Evolutionary conservation across 1,140 invertebrate genomes (phyloP), one percentile per base, ranked within the genome.

Genomic region (Cotesia typhae): DNA sequence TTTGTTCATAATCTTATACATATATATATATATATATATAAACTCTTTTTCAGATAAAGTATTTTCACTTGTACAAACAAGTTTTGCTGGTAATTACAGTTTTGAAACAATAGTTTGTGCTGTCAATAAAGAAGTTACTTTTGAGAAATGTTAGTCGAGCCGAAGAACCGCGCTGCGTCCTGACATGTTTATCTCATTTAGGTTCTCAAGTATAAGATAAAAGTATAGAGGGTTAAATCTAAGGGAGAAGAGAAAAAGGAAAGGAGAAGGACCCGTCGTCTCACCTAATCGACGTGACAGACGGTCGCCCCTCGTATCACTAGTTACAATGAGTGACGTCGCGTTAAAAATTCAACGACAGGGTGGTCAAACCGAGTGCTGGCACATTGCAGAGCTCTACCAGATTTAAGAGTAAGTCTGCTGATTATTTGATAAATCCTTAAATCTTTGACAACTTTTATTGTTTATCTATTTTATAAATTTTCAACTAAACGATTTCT

Each of bases 261-360:
- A 38, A 63, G 37, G 1, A 63, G 10, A 61, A 12, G 35, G 10
- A 63, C 37, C 61, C 75, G 74, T 71, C 72, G 57, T 73, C 63
- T 74, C 66, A 65, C 60, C 76, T 77, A 79, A 79, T 76, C 78
- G 78, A 76, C 74, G 67, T 76, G 73, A 79, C 78, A 77, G 76
- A 47, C 67, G 28, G 28, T 63, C 74, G 17, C 47, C 73, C 60
- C 66, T 64, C 65, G 74, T 78, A 78, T 77, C 74, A 76, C 57
- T 71, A 79, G 71, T 79, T 78, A 78, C 75, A 77, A 79, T 76
- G 75, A 78, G 70, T 74, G 76, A 75, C 75, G 71, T 66, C 14
- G 1, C 51, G 51, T 79, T 76, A 78, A 77, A 76, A 66, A 79
- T 79, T 78, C 76, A 78, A 17, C 41, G 37, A 64, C 41, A 57